A percentile compares a stretch with the other conserved stretches of the same genome.
Conservation (phyloP, 2,888 invertebrate genomes). For the Agapetus fuscipes region DNA sequence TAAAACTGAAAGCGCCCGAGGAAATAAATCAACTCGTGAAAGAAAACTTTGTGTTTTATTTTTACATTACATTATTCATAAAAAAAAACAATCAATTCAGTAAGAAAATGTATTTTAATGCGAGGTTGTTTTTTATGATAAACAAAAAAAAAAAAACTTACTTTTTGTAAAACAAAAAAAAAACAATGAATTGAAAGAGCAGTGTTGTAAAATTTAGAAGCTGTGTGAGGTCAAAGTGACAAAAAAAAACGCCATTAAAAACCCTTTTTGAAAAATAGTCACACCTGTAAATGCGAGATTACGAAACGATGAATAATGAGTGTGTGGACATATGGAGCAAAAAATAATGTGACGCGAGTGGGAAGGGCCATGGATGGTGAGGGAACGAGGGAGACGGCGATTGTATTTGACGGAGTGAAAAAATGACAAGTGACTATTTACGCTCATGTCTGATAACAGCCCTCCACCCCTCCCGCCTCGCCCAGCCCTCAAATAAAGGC, state of each 20-base stretch:
- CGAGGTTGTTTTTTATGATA: too few relatives aligned
- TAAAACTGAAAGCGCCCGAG: too few relatives aligned
- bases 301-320: neutral
- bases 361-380: too few relatives aligned
- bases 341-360: too few relatives aligned
- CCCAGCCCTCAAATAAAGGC: conserved; percentile 19
- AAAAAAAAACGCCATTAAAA: neutral
- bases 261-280: neutral
- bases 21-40: too few relatives aligned
- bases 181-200: neutral
- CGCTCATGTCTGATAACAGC: conserved; percentile 13
- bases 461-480: conserved; percentile 4
- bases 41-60: too few relatives aligned
- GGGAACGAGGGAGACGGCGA: conserved; percentile 10
- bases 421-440: conserved; percentile 22
- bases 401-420: conserved; percentile 21
- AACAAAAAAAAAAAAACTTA: neutral
- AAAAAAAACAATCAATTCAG: too few relatives aligned
- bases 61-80: too few relatives aligned
- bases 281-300: neutral
- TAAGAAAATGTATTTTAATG: too few relatives aligned
- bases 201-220: neutral
- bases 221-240: neutral
- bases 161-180: neutral
- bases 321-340: neutral